Conservation (phyloP, 2,797 vertebrate genomes). For the Morelia viridis region DNA sequence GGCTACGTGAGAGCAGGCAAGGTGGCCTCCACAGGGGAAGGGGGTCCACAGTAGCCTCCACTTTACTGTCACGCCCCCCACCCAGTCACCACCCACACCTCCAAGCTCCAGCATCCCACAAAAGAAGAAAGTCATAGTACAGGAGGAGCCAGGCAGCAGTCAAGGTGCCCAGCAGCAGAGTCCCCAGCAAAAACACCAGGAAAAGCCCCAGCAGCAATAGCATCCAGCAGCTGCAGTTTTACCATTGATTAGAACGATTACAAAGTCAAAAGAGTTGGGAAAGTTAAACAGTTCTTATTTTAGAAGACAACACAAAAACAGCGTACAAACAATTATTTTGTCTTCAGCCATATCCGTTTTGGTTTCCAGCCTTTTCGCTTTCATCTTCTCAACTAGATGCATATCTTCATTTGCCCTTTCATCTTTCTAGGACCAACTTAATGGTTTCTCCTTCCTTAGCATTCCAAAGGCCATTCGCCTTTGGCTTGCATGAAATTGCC, state of each 20-base stretch:
- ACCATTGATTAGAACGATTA: neutral
- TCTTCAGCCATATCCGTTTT: neutral
- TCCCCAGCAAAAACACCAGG: too few relatives aligned
- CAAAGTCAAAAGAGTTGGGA: neutral
- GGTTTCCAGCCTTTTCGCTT: constrained; percentile 14
- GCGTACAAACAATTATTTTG: neutral
- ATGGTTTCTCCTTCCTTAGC: constrained; percentile 56
- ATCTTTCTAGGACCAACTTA: constrained; percentile 62
- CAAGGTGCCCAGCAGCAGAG: too few relatives aligned
- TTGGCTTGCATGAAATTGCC: constrained; percentile 51
- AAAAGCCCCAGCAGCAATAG: too few relatives aligned
- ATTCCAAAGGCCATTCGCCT: constrained; percentile 59
- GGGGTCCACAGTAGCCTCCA: too few relatives aligned
- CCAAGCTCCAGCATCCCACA: too few relatives aligned
- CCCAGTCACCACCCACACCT: too few relatives aligned
- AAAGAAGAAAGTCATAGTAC: too few relatives aligned
- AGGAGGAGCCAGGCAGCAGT: too few relatives aligned
- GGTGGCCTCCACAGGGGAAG: too few relatives aligned
- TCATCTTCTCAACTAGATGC: constrained; percentile 38
- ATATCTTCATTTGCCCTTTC: constrained; percentile 56
- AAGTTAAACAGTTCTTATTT: neutral
- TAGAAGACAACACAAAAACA: neutral
- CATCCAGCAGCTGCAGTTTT: neutral
- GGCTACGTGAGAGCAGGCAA: too few relatives aligned
- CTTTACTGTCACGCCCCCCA: too few relatives aligned